Evolutionary conservation across 1,140 invertebrate species (phyloP).

Genomic region (Drosophila mojavensis): DNA sequence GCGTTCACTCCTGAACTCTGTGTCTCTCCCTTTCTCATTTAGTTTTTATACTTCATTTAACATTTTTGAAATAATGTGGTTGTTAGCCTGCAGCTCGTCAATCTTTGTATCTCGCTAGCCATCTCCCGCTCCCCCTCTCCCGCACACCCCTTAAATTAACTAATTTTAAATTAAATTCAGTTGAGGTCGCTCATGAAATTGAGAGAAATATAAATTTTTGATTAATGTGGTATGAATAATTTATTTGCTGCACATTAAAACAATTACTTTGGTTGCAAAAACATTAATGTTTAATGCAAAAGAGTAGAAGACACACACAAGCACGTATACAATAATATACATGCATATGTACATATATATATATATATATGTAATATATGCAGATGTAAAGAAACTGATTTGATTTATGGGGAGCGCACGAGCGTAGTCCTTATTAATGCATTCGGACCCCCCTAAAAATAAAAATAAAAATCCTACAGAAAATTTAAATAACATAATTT

Average conservation of each 20-base stretch:
- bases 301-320: neutral
- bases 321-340: neutral
- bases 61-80: too few species aligned
- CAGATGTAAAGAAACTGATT: too few species aligned
- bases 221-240: conserved; percentile 21
- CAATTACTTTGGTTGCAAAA: conserved; percentile 4
- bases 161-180: conserved; percentile 14
- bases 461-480: too few species aligned
- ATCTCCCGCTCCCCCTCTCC: neutral
- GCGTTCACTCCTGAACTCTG: too few species aligned
- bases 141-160: neutral
- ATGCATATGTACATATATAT: neutral
- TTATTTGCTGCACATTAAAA: conserved; percentile 6
- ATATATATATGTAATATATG: neutral
- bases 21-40: too few species aligned
- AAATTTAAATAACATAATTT: too few species aligned
- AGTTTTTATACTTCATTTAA: neutral
- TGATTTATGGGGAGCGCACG: too few species aligned
- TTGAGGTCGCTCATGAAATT: conserved; percentile 8
- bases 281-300: neutral
- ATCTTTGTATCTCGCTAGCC: too few species aligned
- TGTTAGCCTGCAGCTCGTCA: too few species aligned
- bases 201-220: conserved; percentile 1
- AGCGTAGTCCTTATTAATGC: too few species aligned
- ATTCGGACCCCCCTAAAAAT: too few species aligned